These are phyloP conservation scores for Aurelia sp. DNA, from an alignment of 30 jellyfish, hydroid and myxozoan species.

Conservation along the genomic window DNA sequence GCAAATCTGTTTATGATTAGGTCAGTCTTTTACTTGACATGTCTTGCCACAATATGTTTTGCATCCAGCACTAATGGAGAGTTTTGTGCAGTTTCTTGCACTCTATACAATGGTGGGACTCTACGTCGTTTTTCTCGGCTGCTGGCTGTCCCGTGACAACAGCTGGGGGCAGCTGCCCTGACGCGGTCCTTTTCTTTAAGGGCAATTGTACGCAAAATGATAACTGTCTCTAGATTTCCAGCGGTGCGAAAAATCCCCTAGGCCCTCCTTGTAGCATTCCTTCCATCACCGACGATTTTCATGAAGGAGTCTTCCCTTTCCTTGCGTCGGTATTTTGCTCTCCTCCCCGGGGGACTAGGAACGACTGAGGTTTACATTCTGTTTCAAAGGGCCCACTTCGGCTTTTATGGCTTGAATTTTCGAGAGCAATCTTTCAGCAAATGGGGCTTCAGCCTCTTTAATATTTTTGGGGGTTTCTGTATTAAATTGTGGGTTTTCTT, in stretches of 20 bases:
- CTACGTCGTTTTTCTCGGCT: conserved; percentile 12
- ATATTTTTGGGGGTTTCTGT: conserved; percentile 2
- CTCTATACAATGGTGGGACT: conserved; percentile 35
- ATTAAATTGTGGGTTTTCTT: neutral
- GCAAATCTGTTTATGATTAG: conserved; percentile 22
- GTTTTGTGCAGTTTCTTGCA: conserved; percentile 23
- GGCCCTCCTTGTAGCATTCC: neutral
- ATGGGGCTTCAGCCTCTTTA: no score
- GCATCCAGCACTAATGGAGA: conserved; percentile 18
- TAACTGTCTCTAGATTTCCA: neutral
- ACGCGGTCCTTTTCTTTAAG: neutral
- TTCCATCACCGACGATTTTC: neutral
- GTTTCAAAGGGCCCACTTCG: no score
- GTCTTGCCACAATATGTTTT: conserved; percentile 21
- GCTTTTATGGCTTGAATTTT: no score
- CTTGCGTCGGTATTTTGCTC: conserved; percentile 1
- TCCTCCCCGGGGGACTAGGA: neutral
- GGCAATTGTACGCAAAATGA: neutral
- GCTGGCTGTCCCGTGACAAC: conserved; percentile 39
- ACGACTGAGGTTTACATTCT: no score
- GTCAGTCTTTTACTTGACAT: conserved; percentile 23
- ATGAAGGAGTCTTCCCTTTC: neutral
- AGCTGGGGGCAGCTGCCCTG: no score
- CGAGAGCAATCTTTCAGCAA: no score
- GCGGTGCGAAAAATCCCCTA: neutral